Evolutionary conservation across 2,113 vertebrate genomes (phyloP), one percentile per base, ranked within the genome.

Genomic region (Recurvirostra avosetta): DNA sequence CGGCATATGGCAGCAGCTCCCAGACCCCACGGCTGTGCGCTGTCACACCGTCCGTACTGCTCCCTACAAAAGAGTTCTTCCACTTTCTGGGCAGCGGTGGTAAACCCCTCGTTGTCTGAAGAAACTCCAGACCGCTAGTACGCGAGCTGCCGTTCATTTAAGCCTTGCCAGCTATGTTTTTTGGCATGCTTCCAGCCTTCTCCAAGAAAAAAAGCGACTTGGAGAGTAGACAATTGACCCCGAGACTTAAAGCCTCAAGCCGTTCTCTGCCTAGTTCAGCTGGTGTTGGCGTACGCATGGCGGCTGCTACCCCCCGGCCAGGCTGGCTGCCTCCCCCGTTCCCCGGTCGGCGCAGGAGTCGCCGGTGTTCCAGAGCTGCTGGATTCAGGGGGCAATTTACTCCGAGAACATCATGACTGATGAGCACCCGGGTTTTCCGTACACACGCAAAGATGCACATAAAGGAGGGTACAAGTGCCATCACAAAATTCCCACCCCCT

Each of bases 221-320:
- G 95, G 95, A 97, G 58, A 90, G 87, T 73, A 96, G 87, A 75
- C 90, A 95, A 66, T 94, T 96, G 95, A 97, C 96, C 96, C 95
- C 2, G 40, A 81, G 90, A 45, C 87, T 92, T 13, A 5, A 87
- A 95, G 91, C 93, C 90, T 94, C 9, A 43, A 92, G 84, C 70
- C 58, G n/a, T 82, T 96, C 89, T 96, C 84, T 96, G 76, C 91
- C 86, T 72, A 75, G 80, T 92, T 95, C 86, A 92, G 95, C 62
- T 87, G 81, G 73, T 68, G 77, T n/a, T 96, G 90, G 94, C 81
- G 22, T 40, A 7, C 15, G 58, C 90, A 38, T 22, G 10, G 55
- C 63, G 81, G 45, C 61, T 90, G 61, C 62, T 63, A 58, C 92
- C 78, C 63, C 62, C 74, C 86, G 83, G 76, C 65, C 65, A 23